A percentile compares a stretch with the other conserved stretches of the same genome.
Conservation (phyloP, 2,888 invertebrate genomes). For the Sipha maydis region DNA sequence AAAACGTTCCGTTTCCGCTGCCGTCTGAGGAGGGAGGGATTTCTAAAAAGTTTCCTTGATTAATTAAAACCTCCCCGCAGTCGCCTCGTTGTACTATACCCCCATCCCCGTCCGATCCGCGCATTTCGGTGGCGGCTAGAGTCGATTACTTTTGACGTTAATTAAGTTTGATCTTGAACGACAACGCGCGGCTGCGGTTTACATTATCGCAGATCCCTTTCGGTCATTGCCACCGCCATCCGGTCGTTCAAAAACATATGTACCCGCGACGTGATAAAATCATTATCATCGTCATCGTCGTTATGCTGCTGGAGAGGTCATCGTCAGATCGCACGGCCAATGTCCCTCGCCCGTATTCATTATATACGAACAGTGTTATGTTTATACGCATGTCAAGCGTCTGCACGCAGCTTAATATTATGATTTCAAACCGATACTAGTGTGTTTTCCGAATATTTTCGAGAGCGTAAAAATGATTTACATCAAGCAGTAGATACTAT, state of each 20-base stretch:
- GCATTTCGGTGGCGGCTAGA: neutral
- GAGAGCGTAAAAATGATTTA: no score
- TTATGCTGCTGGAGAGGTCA: neutral
- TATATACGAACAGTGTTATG: no score
- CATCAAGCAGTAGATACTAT: no score
- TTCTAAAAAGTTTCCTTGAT: slow-evolving; percentile 60
- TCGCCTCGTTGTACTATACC: neutral
- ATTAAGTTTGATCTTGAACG: slow-evolving; percentile 47
- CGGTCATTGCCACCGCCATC: neutral
- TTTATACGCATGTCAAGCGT: no score
- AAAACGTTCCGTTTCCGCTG: slow-evolving; percentile 40
- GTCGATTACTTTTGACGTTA: slow-evolving; percentile 58
- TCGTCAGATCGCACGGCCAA: no score
- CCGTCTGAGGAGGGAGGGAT: slow-evolving; percentile 29
- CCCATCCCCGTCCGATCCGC: neutral
- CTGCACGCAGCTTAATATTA: no score
- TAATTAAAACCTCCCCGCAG: slow-evolving; percentile 50
- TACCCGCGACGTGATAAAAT: neutral
- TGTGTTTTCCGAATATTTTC: no score
- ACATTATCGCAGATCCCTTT: neutral
- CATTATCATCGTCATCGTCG: neutral
- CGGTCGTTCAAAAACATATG: neutral
- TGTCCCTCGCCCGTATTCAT: no score
- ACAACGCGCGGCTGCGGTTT: neutral
- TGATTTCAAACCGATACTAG: no score